phyloP scores from a whole-genome alignment of 92 coral and sea anemone species.

The Micromussa lordhowensis region DNA sequence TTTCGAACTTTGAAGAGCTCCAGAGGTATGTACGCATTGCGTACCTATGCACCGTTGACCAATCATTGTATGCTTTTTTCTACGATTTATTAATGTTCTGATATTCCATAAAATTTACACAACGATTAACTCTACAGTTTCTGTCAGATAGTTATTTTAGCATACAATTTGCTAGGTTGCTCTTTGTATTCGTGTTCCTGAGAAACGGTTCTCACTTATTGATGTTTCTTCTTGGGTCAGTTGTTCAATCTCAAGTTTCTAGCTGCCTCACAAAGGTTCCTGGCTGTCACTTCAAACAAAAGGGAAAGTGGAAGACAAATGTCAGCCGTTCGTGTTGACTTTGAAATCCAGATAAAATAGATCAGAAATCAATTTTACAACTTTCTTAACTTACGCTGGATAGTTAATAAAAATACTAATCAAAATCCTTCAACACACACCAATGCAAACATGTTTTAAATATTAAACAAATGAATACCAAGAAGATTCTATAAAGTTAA shows the following conservation, averaged over 20 bases:
- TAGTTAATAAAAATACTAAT: too few species aligned
- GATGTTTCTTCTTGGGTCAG: background rate
- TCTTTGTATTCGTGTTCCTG: background rate
- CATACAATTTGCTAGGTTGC: background rate
- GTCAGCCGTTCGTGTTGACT: background rate
- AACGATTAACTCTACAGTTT: too few species aligned
- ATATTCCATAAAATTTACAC: background rate
- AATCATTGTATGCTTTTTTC: too few species aligned
- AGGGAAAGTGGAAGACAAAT: background rate
- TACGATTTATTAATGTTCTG: background rate
- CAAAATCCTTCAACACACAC: too few species aligned
- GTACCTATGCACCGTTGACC: background rate
- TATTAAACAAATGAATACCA: too few species aligned
- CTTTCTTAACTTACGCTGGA: too few species aligned
- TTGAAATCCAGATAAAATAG: background rate
- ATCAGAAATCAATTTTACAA: too few species aligned
- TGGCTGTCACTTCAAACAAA: background rate
- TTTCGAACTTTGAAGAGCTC: too few species aligned
- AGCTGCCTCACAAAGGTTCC: slow-evolving; percentile 6
- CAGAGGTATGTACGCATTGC: background rate
- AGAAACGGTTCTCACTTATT: too few species aligned
- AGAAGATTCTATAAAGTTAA: too few species aligned
- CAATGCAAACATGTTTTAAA: too few species aligned
- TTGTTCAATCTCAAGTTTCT: background rate
- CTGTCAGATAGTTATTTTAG: background rate